phyloP scores from a whole-genome alignment of 2,113 vertebrate species.

The Vidua chalybeata region DNA sequence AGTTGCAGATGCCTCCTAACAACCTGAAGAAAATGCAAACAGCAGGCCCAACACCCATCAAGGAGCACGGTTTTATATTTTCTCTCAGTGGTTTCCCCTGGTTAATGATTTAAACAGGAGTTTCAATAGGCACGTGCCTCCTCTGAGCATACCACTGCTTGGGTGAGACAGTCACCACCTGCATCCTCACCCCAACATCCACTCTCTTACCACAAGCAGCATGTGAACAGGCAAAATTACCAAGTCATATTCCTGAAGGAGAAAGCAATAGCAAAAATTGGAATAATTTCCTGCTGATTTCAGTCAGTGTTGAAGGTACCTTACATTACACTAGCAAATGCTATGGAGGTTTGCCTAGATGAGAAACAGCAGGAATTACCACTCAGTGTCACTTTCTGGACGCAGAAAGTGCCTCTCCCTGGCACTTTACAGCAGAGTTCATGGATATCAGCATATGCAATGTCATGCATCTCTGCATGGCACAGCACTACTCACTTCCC shows the following conservation, averaged over 20 bases:
- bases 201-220: background rate
- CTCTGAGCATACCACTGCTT: background rate
- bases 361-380: background rate
- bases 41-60: background rate
- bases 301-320: background rate
- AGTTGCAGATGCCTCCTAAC: background rate
- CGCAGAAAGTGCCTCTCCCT: background rate
- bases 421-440: background rate
- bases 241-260: background rate
- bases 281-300: background rate
- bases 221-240: background rate
- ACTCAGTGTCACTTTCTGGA: background rate
- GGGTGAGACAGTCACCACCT: background rate
- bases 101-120: background rate
- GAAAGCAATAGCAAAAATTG: background rate
- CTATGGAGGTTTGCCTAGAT: background rate
- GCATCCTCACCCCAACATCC: background rate
- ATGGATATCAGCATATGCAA: background rate
- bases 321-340: background rate
- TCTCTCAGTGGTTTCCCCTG: background rate
- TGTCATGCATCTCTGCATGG: background rate
- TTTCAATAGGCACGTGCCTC: background rate
- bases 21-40: background rate
- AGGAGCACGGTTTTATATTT: background rate
- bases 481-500: background rate